Evolutionary conservation across 2,797 vertebrate genomes (phyloP), one percentile per base, ranked within the genome.

Genomic region (Mormyrus hasselquistii): DNA sequence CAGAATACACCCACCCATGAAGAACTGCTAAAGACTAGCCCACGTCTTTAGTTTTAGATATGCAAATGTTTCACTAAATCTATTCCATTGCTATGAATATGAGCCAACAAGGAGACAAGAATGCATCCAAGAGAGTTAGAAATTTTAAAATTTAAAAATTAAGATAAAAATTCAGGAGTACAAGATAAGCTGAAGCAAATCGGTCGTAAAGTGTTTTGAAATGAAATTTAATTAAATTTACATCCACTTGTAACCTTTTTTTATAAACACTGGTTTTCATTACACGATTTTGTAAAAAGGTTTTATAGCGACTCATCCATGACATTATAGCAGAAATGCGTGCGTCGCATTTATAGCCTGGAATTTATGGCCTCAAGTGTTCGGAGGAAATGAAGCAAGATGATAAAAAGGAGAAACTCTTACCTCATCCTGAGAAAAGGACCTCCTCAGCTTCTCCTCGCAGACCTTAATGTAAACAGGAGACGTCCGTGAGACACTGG

Each of bases 401-500:
- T 7, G n/a, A 49, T 49, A 52, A 84, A 49, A 84, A 73, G 65
- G 29, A 59, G 57, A 49, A 25, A 41, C 4, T 89, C 59, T 88
- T 91, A 89, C 90, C 90, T 90, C 85, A 69, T 90, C 89, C 34
- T 4, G 49, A 44, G 53, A 85, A 29, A n/a, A 87, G 22, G 90
- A 86, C 25, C 88, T 90, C 89, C 83, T 89, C 14, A 82, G 25
- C 22, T 88, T 91, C 86, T 88, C 87, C 34, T 88, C 89, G 4
- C 84, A 10, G 47, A 76, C 89, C 87, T 90, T 88, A 19, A 79
- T 34, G 25, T 69, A 76, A 89, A 89, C 38, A 86, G 79, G 25
- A 89, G 19, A 59, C 25, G 9, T 19, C 49, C 10, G 59, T 86
- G 25, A 86, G 52, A 69, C 49, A 76, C 14, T 52, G 44, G 88